These are phyloP conservation scores for Oryzias javanicus DNA, from an alignment of 2,113 vertebrate species.

Conservation along the genomic window DNA sequence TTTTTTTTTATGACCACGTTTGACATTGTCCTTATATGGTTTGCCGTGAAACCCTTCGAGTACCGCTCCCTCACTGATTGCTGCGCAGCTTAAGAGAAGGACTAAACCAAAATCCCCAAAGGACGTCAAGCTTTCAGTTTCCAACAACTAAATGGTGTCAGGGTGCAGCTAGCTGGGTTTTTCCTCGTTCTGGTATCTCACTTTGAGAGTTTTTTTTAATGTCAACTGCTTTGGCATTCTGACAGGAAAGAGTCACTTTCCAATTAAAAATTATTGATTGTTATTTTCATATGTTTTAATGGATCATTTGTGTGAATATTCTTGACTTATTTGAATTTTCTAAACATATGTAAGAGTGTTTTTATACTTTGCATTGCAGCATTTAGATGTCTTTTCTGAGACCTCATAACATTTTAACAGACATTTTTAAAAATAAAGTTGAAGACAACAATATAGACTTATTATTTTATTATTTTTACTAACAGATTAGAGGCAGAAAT, in stretches of 20 bases:
- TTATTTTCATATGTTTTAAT: neutral
- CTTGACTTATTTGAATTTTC: neutral
- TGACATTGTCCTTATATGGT: neutral
- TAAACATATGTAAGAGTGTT: too few relatives aligned
- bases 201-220: slow-evolving; percentile 37
- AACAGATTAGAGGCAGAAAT: too few relatives aligned
- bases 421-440: too few relatives aligned
- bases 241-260: slow-evolving; percentile 27
- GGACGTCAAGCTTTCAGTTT: slow-evolving; percentile 45
- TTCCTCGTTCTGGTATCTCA: slow-evolving; percentile 45
- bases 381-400: too few relatives aligned
- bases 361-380: too few relatives aligned
- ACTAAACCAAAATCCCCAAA: slow-evolving; percentile 47
- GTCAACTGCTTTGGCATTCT: slow-evolving; percentile 15
- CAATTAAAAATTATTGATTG: neutral
- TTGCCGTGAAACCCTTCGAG: slow-evolving; percentile 9
- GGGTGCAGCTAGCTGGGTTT: slow-evolving; percentile 26
- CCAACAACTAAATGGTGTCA: slow-evolving; percentile 30
- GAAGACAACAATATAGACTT: too few relatives aligned
- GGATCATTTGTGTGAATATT: neutral
- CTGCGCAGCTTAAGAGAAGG: neutral
- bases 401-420: too few relatives aligned
- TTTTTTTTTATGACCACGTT: neutral
- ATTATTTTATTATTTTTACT: too few relatives aligned
- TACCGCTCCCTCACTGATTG: neutral